A percentile compares a stretch with the other conserved stretches of the same genome.
Conservation (phyloP, 2,113 vertebrate species). For the Psilopogon haemacephalus region DNA sequence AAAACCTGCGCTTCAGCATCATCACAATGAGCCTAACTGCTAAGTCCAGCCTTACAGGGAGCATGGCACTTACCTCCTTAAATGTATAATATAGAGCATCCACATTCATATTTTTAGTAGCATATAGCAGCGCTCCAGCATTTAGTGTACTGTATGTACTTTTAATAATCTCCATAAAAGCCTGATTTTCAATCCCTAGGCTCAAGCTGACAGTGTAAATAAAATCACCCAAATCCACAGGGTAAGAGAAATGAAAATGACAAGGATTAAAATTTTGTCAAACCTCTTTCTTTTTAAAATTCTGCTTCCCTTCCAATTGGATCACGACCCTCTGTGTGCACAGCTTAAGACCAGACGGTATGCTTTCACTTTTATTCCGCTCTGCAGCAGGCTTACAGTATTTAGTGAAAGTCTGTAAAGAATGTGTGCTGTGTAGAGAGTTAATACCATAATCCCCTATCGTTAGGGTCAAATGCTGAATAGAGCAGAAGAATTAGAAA, state of each 20-base stretch:
- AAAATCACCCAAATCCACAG: slow-evolving; percentile 99
- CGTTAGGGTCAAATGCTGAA: slow-evolving; percentile 86
- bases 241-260: slow-evolving; percentile 99
- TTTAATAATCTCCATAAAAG: slow-evolving; percentile 98
- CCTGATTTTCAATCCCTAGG: slow-evolving; percentile 96
- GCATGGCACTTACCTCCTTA: slow-evolving; percentile 60
- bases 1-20: slow-evolving; percentile 31
- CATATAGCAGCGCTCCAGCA: slow-evolving; percentile 73
- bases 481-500: slow-evolving; percentile 84
- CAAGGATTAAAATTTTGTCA: slow-evolving; percentile 92
- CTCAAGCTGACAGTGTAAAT: slow-evolving; percentile 99
- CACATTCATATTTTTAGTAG: slow-evolving; percentile 76
- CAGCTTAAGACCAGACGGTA: slow-evolving; percentile 87
- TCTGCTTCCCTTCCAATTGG: slow-evolving; percentile 87
- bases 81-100: slow-evolving; percentile 59
- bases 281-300: slow-evolving; percentile 89
- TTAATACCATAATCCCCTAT: slow-evolving; percentile 89
- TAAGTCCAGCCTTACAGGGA: slow-evolving; percentile 68
- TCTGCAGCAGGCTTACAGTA: slow-evolving; percentile 87
- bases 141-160: slow-evolving; percentile 84
- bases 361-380: slow-evolving; percentile 87
- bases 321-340: slow-evolving; percentile 85
- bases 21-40: slow-evolving; percentile 35
- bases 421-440: slow-evolving; percentile 83
- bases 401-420: slow-evolving; percentile 87